A percentile compares a stretch with the other conserved stretches of the same genome.
Evolutionary conservation across 2,113 vertebrate genomes (phyloP).

Genomic region (Jaculus jaculus): DNA sequence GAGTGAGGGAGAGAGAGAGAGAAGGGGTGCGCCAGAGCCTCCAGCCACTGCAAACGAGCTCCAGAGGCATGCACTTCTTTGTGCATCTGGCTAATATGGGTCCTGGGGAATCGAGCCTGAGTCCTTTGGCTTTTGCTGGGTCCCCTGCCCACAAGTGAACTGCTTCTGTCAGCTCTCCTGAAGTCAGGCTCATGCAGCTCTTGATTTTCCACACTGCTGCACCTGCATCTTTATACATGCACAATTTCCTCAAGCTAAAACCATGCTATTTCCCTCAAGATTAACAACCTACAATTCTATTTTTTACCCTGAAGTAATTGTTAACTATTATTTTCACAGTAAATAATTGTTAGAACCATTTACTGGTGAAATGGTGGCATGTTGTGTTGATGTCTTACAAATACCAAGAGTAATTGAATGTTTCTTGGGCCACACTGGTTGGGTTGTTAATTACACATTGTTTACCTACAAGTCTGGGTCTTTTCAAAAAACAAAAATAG

Average conservation of each 20-base stretch:
- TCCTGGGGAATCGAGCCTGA: too few relatives aligned
- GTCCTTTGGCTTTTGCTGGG: too few relatives aligned
- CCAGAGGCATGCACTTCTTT: too few relatives aligned
- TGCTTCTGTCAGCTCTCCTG: not conserved
- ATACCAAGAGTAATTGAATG: slow-evolving; percentile 52
- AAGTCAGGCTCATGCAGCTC: not conserved
- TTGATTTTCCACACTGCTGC: not conserved
- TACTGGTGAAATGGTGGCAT: slow-evolving; percentile 15
- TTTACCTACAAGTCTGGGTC: slow-evolving; percentile 8
- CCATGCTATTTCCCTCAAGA: slow-evolving; percentile 13
- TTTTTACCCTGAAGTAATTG: slow-evolving; percentile 46
- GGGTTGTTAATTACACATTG: slow-evolving; percentile 36
- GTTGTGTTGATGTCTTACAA: slow-evolving; percentile 62
- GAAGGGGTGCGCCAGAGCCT: too few relatives aligned
- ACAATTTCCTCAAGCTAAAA: slow-evolving; percentile 52
- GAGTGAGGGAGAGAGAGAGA: too few relatives aligned
- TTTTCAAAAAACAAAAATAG: slow-evolving; percentile 49
- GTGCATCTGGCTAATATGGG: too few relatives aligned
- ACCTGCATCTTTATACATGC: not conserved
- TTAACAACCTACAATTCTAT: slow-evolving; percentile 54
- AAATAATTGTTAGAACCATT: slow-evolving; percentile 64
- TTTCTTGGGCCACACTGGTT: not conserved
- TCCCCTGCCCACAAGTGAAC: too few relatives aligned
- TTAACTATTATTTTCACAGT: slow-evolving; percentile 64
- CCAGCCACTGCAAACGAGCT: too few relatives aligned